These are phyloP conservation scores for Agrochola circellaris DNA, from an alignment of 2,888 invertebrate species.

Conservation along the genomic window DNA sequence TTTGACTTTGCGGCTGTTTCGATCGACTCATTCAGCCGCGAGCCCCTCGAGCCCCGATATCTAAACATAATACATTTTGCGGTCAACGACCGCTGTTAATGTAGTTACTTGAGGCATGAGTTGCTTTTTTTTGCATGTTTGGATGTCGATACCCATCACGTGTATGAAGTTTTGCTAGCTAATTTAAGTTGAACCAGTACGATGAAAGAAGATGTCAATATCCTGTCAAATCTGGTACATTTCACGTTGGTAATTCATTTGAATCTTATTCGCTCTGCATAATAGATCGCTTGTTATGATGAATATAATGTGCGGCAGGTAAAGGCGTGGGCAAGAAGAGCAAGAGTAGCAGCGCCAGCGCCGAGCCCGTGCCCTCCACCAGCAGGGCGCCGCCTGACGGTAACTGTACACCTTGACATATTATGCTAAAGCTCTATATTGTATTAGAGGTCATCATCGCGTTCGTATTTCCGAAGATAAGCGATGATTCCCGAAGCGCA, in stretches of 20 bases:
- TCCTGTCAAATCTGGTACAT: too few species aligned
- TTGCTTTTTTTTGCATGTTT: background rate
- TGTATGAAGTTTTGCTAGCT: background rate
- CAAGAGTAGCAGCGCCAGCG: slow-evolving; percentile 75
- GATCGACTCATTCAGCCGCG: too few species aligned
- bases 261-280: background rate
- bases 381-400: slow-evolving; percentile 54
- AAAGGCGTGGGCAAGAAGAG: slow-evolving; percentile 88
- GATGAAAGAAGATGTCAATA: background rate
- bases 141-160: background rate
- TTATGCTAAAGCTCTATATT: too few species aligned
- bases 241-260: too few species aligned
- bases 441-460: background rate
- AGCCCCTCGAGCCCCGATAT: too few species aligned
- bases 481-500: background rate
- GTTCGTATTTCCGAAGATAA: background rate
- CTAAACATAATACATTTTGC: too few species aligned
- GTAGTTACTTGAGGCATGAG: too few species aligned
- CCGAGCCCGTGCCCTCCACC: slow-evolving; percentile 70
- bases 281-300: background rate
- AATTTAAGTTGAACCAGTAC: background rate
- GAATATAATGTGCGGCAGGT: slow-evolving; percentile 69
- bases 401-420: background rate
- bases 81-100: too few species aligned
- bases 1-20: too few species aligned